Base-by-base conservation (phyloP, 1,140 invertebrate species). In the Aricia agestis region DNA sequence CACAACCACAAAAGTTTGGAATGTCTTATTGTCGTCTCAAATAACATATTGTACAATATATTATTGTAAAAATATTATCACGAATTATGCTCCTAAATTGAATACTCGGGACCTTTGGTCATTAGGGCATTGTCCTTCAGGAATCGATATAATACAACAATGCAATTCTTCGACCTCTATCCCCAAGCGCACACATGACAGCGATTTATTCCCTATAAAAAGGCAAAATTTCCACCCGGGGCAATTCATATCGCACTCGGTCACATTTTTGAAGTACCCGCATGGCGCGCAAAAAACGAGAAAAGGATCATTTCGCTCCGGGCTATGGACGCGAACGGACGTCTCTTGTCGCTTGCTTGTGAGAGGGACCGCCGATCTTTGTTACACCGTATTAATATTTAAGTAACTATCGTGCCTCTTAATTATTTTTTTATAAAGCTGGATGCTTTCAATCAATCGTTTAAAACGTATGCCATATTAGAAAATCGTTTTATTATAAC, bases 231-330 rank as follows among this genome's bases (percentile, higher is more conserved):
- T 81, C 77, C 78, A 80, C 79, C 57, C 68, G 18, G 18, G 78
- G 82, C 82, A 61, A 52, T 75, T 77, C 77, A 83, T 83, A 79
- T 81, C 78, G 78, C 78, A 80, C 74, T 72, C 75, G 79, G 80
- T 83, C 79, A 83, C 81, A 80, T 80, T 82, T 78, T 75, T 57
- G 65, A 68, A 74, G 79, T 83, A 83, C 78, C 79, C 82, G 77
- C 82, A 63, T 63, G 59, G 59, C 17, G 72, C 71, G 73, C 41
- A 79, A 77, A 78, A 78, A 77, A 79, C 36, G 70, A 58, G 63
- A 76, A 80, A 78, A 58, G 17, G 65, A 11, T 70, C 77, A 81
- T 72, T 83, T 42, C 70, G 72, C 80, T 80, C 25, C 70, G 69
- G 78, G 82, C 82, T 19, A 69, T 70, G 67, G 74, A 58, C 71